phyloP scores from a whole-genome alignment of 2,888 invertebrate species.

The Synergus laeviventris region DNA sequence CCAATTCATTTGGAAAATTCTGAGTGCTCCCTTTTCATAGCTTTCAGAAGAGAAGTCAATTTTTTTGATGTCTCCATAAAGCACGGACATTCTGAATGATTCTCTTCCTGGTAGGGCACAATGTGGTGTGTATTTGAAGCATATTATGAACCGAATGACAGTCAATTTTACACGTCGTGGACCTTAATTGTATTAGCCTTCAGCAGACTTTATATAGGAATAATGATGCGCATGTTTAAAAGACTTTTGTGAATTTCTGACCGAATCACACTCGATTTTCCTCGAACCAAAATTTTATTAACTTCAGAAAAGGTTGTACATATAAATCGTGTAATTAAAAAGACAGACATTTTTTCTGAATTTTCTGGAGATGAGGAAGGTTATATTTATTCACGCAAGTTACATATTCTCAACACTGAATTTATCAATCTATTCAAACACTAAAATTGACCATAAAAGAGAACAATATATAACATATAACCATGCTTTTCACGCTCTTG shows the following conservation, averaged over 20 bases:
- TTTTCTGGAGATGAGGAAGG: no score
- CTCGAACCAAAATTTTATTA: not conserved
- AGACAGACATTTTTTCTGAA: not conserved
- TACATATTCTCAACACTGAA: not conserved
- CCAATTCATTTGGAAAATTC: constrained; percentile 71
- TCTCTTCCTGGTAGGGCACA: constrained; percentile 32
- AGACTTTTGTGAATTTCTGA: no score
- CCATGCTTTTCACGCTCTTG: not conserved
- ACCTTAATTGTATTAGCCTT: constrained; percentile 19
- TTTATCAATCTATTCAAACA: not conserved
- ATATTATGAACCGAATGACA: constrained; percentile 34
- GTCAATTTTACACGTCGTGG: constrained; percentile 35
- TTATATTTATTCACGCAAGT: no score
- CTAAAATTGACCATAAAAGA: not conserved
- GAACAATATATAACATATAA: no score
- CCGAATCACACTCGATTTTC: no score
- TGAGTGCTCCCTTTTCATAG: constrained; percentile 42
- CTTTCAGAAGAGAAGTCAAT: constrained; percentile 45
- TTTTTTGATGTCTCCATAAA: constrained; percentile 43
- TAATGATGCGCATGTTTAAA: no score
- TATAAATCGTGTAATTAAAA: not conserved
- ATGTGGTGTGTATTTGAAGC: constrained; percentile 5
- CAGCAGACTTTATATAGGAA: not conserved
- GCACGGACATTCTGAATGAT: constrained; percentile 4
- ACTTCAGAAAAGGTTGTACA: not conserved